A percentile compares a stretch with the other conserved stretches of the same genome.
These are phyloP conservation scores for Caenorhabditis sp. DNA, from an alignment of 2,888 invertebrate genomes.

Conservation along the genomic window DNA sequence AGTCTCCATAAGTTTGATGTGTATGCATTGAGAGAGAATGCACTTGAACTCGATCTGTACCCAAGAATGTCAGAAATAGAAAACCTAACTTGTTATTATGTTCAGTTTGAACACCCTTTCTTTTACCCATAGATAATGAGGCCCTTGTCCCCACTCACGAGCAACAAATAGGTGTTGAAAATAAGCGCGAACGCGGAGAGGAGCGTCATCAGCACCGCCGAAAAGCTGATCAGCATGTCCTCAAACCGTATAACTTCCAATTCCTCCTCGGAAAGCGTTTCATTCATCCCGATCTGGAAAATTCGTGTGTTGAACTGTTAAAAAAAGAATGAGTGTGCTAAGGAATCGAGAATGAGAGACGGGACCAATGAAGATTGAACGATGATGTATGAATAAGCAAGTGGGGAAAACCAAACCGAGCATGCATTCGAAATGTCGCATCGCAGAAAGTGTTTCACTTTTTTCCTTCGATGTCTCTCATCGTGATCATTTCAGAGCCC, in stretches of 20 bases:
- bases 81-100: too few relatives aligned
- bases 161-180: conserved; percentile 74
- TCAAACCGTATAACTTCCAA: neutral
- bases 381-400: conserved; percentile 49
- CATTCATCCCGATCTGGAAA: conserved; percentile 36
- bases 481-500: neutral
- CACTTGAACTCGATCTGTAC: too few relatives aligned
- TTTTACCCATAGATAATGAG: too few relatives aligned
- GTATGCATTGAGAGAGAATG: neutral
- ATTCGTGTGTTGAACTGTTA: neutral
- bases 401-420: conserved; percentile 24
- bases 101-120: too few relatives aligned
- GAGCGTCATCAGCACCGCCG: conserved; percentile 67
- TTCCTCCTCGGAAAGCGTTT: conserved; percentile 16
- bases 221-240: conserved; percentile 34
- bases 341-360: conserved; percentile 9
- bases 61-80: too few relatives aligned
- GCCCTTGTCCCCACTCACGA: conserved; percentile 57
- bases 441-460: conserved; percentile 31
- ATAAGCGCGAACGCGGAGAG: conserved; percentile 69
- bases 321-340: neutral
- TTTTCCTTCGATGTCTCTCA: neutral
- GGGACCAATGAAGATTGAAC: conserved; percentile 40
- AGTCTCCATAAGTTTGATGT: neutral
- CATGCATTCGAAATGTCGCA: conserved; percentile 41